Base-by-base conservation (phyloP, 2,888 invertebrate genomes). In the Poecilobothrus nobilitatus region DNA sequence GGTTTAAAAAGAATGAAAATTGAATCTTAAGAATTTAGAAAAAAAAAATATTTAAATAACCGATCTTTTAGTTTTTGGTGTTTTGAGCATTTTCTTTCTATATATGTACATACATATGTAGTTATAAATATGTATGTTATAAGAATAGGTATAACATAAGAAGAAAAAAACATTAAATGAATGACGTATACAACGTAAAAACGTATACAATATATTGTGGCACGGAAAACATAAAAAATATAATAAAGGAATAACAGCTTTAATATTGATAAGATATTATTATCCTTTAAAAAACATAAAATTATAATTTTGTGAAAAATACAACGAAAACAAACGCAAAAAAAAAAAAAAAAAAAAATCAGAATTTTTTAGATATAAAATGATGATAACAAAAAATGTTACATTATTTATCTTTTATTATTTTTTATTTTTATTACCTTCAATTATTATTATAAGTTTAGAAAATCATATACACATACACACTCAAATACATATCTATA, bases 241-340 rank as follows among this genome's bases (percentile, higher is more conserved):
- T 9, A 44, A 44, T 44, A 44, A 53, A 53, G 9, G 15, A 53
- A 53, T n/a, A 53, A 18, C 53, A 53, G 18, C 53, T 2, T 15
- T n/a, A 53, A 8, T 6, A 53, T 53, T 18, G 53, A 53, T 53
- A 53, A 53, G 18, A 53, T 53, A 53, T 53, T 53, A 53, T 53
- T 53, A 53, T 53, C 53, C 53, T 53, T 53, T 53, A 15, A 53
- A 53, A 53, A 53, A 53, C 18, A 53, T 53, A 53, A 53, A 53
- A 53, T 53, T 53, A 53, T 53, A 53, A 53, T 53, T 15, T 18
- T 53, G 53, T 53, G 18, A 53, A 53, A 12, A 53, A n/a, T 27
- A 27, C 5, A 41, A 41, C 41, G 41, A 8, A 6, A 41, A 41
- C 15, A 6, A 41, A 41, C 15, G 15, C 2, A 41, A 41, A 41